Conservation (phyloP, 2,797 vertebrate genomes). For the Urophycis tenuis region DNA sequence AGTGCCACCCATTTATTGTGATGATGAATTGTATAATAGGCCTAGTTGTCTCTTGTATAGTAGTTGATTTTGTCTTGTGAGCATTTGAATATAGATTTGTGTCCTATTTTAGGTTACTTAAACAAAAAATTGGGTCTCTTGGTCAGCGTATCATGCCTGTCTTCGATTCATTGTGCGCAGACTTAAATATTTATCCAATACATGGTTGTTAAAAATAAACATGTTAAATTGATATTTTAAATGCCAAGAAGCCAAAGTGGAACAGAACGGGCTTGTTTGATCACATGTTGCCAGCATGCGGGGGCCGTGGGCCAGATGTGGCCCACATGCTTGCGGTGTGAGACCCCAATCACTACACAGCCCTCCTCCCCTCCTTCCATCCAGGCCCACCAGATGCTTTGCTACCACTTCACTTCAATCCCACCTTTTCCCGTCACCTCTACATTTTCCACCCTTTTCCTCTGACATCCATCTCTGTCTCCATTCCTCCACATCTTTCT, state of each 20-base stretch:
- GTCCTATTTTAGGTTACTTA: too few relatives aligned
- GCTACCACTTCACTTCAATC: slow-evolving; percentile 11
- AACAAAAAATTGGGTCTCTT: too few relatives aligned
- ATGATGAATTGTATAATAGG: too few relatives aligned
- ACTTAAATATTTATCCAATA: not conserved
- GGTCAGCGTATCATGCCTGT: too few relatives aligned
- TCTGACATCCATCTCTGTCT: not conserved
- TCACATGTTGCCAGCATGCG: not conserved
- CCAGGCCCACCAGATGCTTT: not conserved
- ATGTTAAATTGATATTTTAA: not conserved
- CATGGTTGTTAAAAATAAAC: too few relatives aligned
- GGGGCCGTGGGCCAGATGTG: not conserved
- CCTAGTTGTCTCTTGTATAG: too few relatives aligned
- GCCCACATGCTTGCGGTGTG: not conserved
- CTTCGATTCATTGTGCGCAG: not conserved
- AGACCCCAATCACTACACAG: not conserved
- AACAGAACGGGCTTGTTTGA: not conserved
- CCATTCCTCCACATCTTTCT: not conserved
- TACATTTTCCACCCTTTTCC: not conserved
- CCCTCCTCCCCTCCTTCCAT: not conserved
- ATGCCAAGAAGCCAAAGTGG: not conserved
- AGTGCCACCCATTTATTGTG: too few relatives aligned
- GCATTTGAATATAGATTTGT: too few relatives aligned
- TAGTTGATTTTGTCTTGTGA: too few relatives aligned
- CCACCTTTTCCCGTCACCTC: not conserved